A percentile compares a stretch with the other conserved stretches of the same genome.
These are phyloP conservation scores for Littorina saxatilis DNA, from an alignment of 1,140 invertebrate species.

Conservation along the genomic window DNA sequence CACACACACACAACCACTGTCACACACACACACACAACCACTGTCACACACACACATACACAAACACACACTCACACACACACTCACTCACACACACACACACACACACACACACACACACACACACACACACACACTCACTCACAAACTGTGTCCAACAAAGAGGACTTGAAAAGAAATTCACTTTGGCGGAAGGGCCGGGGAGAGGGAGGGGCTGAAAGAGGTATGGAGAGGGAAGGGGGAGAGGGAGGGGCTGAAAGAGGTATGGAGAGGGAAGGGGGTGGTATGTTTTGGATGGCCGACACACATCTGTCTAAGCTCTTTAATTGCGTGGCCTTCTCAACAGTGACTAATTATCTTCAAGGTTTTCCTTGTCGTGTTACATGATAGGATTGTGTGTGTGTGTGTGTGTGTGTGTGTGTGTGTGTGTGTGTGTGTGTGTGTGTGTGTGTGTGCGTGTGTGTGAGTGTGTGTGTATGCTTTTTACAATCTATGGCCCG, in stretches of 20 bases:
- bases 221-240: background rate
- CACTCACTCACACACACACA: background rate
- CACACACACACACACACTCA: conserved; percentile 24
- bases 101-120: background rate
- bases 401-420: too few species aligned
- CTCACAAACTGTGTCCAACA: background rate
- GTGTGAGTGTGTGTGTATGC: too few species aligned
- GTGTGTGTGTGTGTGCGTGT: too few species aligned
- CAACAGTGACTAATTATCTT: too few species aligned
- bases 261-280: background rate
- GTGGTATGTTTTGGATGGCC: too few species aligned
- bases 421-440: too few species aligned
- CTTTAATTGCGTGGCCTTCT: background rate
- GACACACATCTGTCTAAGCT: background rate
- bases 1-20: background rate
- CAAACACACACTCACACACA: background rate
- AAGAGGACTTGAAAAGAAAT: background rate
- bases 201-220: too few species aligned
- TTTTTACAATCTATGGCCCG: too few species aligned
- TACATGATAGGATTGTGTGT: too few species aligned
- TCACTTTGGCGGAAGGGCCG: background rate
- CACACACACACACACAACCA: background rate
- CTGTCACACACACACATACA: background rate
- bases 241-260: too few species aligned
- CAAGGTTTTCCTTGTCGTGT: too few species aligned